phyloP scores from a whole-genome alignment of 2,113 vertebrate genomes.

The Scophthalmus maximus region DNA sequence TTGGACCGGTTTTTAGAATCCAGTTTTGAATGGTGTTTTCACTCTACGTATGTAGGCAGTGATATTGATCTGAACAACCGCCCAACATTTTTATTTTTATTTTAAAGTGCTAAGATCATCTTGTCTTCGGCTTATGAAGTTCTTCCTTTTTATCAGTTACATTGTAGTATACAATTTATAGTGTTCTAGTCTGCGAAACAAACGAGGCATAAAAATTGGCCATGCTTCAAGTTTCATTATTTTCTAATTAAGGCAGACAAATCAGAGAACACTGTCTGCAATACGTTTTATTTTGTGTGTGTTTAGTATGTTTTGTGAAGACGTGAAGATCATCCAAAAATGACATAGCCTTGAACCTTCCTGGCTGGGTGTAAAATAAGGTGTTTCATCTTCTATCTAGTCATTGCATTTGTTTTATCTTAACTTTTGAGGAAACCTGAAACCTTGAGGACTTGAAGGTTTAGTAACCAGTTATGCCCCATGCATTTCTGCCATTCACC shows the following conservation, averaged over 20 bases:
- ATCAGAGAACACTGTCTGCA: slow-evolving; percentile 5
- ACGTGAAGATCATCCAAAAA: too few relatives aligned
- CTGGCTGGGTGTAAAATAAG: too few relatives aligned
- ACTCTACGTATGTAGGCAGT: neutral
- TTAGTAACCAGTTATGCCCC: slow-evolving; percentile 6
- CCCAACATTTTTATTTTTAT: neutral
- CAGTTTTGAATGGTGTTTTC: slow-evolving; percentile 21
- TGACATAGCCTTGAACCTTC: too few relatives aligned
- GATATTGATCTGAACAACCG: slow-evolving; percentile 1
- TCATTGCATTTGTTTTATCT: neutral
- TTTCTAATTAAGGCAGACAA: too few relatives aligned
- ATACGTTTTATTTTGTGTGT: neutral
- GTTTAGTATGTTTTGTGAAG: neutral
- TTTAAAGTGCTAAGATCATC: neutral
- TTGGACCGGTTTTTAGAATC: slow-evolving; percentile 32
- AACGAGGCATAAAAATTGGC: too few relatives aligned
- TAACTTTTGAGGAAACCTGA: slow-evolving; percentile 5
- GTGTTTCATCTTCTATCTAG: slow-evolving; percentile 5
- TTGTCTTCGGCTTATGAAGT: neutral
- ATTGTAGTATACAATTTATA: neutral
- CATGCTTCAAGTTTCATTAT: too few relatives aligned
- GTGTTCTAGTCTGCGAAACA: too few relatives aligned
- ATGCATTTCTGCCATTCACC: neutral
- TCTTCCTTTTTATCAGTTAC: neutral
- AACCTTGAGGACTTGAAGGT: neutral